These are phyloP conservation scores for Nixonia krombeini DNA, from an alignment of 1,140 invertebrate species.

Conservation along the genomic window DNA sequence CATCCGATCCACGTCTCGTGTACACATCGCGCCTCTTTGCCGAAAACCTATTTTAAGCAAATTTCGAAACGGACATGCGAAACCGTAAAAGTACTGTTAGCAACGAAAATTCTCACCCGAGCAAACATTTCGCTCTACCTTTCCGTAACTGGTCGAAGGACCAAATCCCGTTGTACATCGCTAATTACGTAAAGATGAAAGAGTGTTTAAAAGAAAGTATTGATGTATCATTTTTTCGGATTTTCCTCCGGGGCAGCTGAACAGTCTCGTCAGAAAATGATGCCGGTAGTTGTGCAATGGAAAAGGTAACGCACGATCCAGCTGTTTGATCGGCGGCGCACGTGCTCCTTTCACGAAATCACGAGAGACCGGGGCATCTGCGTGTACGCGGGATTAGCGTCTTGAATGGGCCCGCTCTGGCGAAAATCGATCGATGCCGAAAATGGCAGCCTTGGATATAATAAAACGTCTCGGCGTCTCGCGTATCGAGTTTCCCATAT, in stretches of 20 bases:
- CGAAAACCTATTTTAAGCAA: constrained; percentile 7
- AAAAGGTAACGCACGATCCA: constrained; percentile 69
- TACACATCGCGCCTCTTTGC: background rate
- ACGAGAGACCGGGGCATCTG: constrained; percentile 57
- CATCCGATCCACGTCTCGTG: constrained; percentile 17
- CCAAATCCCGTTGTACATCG: too few species aligned
- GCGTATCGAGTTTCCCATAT: too few species aligned
- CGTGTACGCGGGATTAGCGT: constrained; percentile 59
- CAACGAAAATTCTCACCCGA: background rate
- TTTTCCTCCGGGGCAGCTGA: too few species aligned
- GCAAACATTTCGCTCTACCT: too few species aligned
- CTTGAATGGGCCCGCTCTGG: constrained; percentile 34
- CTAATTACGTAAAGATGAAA: too few species aligned
- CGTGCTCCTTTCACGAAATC: constrained; percentile 60
- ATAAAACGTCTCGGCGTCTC: background rate
- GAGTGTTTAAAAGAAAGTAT: too few species aligned
- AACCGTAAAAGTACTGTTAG: background rate
- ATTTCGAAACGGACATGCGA: background rate
- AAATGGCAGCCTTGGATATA: constrained; percentile 41
- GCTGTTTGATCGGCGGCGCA: constrained; percentile 69
- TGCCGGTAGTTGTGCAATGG: constrained; percentile 51
- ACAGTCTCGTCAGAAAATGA: constrained; percentile 68
- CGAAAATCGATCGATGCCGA: constrained; percentile 43
- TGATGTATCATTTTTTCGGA: background rate
- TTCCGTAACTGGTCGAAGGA: too few species aligned